Percentiles rank a stretch among this genome's conserved stretches.
phyloP scores from a whole-genome alignment of 2,797 vertebrate genomes.

The Falco cherrug region DNA sequence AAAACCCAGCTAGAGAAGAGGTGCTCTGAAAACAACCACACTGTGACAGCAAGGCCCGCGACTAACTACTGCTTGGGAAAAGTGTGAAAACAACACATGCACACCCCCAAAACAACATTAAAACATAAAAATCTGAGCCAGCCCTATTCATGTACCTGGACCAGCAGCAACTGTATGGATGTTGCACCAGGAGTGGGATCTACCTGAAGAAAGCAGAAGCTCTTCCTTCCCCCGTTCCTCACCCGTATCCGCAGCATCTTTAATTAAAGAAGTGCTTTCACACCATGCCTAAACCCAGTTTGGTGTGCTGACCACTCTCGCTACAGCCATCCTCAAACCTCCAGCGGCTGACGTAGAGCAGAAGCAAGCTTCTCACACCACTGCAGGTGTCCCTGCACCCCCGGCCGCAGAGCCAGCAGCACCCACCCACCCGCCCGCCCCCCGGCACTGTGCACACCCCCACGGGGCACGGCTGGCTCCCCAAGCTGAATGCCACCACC shows the following conservation, averaged over 20 bases:
- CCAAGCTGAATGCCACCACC: background rate
- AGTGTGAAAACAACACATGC: background rate
- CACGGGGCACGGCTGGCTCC: accelerated
- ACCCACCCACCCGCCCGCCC: background rate
- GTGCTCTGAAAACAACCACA: background rate
- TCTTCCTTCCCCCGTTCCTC: background rate
- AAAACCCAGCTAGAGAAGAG: background rate
- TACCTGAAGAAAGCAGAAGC: background rate
- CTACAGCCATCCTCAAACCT: background rate
- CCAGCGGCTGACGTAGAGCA: accelerated
- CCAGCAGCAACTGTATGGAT: background rate
- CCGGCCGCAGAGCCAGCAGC: accelerated
- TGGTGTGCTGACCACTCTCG: accelerated
- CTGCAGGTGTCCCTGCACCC: background rate
- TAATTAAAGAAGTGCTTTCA: background rate
- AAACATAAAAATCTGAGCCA: background rate
- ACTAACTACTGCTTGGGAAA: background rate
- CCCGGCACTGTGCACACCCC: background rate
- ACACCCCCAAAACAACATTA: background rate
- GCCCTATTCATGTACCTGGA: background rate
- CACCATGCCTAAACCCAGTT: accelerated
- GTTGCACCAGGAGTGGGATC: background rate
- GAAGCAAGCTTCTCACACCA: background rate
- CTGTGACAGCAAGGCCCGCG: background rate
- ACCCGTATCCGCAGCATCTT: background rate